Base-by-base conservation (phyloP, 2,797 vertebrate genomes). In the Sebastes dallii region DNA sequence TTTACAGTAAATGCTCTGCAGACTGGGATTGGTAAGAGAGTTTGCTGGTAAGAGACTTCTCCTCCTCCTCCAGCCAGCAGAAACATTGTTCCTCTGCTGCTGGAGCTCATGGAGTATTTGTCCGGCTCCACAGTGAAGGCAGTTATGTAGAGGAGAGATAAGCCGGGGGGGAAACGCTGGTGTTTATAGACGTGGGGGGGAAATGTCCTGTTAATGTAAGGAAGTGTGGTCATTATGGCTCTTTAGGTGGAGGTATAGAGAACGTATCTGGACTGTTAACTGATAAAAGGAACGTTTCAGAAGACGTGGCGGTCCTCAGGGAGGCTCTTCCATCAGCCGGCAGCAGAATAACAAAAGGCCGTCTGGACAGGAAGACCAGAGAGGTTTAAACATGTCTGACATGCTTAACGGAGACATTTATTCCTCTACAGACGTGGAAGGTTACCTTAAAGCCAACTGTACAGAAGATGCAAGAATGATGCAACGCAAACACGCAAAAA, bases 161-260 rank as follows among this genome's bases (percentile, higher is more conserved):
- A 84, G 75, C 68, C 6, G 1, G n/a, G 58, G 56, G 29, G 82
- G 79, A 59, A 71, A 72, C 70, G 0, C 3, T 32, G 58, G 24
- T 74, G 85, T 89, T 85, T 86, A 76, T 66, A 62, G 50, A 79
- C 20, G 54, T 56, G 20, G 20, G 55, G 76, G 55, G 76, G 67
- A 74, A 76, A 78, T 34, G 25, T 52, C 6, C 58, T 66, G 42
- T 46, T 77, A 66, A 55, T 75, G 24, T 61, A 52, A 78, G 86
- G 75, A 78, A 64, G 68, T 58, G 30, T 18, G 12, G 27, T 71
- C 25, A 56, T 80, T 14, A 24, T 18, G 56, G 7, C n/a, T 66
- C 62, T 61, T 29, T 24, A 58, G 46, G 14, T 11, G 20, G 66
- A 55, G 1, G 29, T 20, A 10, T 14, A 2, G 42, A 50, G 42